Evolutionary conservation across 2,797 vertebrate species (phyloP), one percentile per base, ranked within the genome.

Genomic region (Smutsia gigantea): DNA sequence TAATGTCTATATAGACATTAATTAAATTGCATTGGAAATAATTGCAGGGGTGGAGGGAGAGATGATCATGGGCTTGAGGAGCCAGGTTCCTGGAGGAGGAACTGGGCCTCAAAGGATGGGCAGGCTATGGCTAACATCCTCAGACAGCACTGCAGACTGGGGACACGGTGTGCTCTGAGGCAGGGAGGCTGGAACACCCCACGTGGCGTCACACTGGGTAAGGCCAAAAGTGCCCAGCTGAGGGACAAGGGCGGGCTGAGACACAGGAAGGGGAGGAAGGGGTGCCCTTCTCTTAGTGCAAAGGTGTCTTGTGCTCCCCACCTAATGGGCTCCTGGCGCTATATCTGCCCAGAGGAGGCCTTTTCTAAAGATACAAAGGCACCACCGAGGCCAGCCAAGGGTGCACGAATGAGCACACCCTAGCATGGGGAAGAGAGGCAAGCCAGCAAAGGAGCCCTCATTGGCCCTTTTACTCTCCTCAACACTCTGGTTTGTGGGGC

Each of bases 331-430:
- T 79, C 79, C 59, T 23, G 91, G 46, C 39, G 46, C 59, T 51
- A 1, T 34, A 31, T 72, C 27, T 63, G 46, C 69, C 53, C n/a
- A 86, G 77, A 95, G 29, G 5, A 18, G 53, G 4, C 8, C 34
- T 79, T 94, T 49, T 51, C 85, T 90, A 66, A 63, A 18, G 68
- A 91, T n/a, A 55, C 63, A 88, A 87, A 94, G 71, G 66, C 0
- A 1, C 34, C 68, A 34, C 79, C 55, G 57, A 91, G 34, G 21
- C 37, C 75, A 92, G 61, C 23, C 13, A 51, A 42, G 17, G 7
- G 59, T 51, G 49, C 51, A 51, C 0, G 23, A 61, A 42, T 1
- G 19, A 84, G 61, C 66, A 5, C 1, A 1, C 18, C 78, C 46
- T 18, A 14, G 29, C 19, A 61, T 15, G 11, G 31, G 39, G 69